phyloP scores from a whole-genome alignment of 2,888 invertebrate genomes.

The Leucozona laternaria region DNA sequence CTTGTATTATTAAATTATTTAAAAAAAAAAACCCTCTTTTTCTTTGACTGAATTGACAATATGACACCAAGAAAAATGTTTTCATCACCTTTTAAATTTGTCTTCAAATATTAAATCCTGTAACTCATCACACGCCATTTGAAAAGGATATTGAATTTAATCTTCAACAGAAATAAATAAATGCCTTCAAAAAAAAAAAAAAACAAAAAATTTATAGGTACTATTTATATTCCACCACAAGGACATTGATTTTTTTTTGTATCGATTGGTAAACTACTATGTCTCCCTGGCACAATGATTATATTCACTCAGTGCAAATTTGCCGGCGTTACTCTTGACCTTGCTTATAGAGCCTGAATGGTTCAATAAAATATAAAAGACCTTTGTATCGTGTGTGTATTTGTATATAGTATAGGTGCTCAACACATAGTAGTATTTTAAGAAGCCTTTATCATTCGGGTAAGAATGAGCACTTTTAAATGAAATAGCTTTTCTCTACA shows the following conservation, averaged over 20 bases:
- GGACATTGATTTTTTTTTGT: constrained; percentile 61
- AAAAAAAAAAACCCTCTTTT: background rate
- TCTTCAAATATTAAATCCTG: constrained; percentile 4
- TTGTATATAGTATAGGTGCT: background rate
- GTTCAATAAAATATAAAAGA: constrained; percentile 47
- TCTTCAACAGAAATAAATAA: constrained; percentile 22
- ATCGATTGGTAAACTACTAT: constrained; percentile 28
- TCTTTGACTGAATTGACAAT: background rate
- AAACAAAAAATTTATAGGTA: no score
- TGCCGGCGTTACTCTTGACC: constrained; percentile 38
- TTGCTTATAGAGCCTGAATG: constrained; percentile 48
- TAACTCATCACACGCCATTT: constrained; percentile 19
- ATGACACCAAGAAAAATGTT: background rate
- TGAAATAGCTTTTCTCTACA: background rate
- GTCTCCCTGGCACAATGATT: constrained; percentile 28
- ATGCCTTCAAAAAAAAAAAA: background rate
- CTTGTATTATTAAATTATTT: background rate
- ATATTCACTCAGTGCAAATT: constrained; percentile 22
- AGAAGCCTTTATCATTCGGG: constrained; percentile 23
- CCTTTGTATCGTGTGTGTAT: constrained; percentile 15
- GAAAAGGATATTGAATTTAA: constrained; percentile 42
- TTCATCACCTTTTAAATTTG: constrained; percentile 9
- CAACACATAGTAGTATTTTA: constrained; percentile 43
- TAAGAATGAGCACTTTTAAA: constrained; percentile 17
- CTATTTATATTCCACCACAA: background rate